A percentile compares a stretch with the other conserved stretches of the same genome.
Conservation (phyloP, 2,113 vertebrate genomes). For the Antechinus flavipes region DNA sequence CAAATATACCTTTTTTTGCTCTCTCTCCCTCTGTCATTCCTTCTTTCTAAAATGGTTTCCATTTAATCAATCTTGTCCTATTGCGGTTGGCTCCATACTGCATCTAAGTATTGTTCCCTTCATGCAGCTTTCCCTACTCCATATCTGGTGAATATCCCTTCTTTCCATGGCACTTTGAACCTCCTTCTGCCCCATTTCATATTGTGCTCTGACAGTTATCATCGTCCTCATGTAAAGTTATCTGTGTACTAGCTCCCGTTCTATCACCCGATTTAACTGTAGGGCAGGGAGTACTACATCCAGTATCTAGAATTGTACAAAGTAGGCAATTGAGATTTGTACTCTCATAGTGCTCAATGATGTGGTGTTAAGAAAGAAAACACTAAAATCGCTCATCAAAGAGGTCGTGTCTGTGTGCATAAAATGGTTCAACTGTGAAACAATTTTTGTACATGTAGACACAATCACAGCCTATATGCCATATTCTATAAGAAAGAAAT, state of each 20-base stretch:
- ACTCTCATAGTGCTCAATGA: background rate
- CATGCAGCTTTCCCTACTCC: background rate
- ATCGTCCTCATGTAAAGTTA: background rate
- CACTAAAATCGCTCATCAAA: background rate
- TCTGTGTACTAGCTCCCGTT: background rate
- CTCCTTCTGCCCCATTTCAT: background rate
- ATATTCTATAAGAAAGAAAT: background rate
- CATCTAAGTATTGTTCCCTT: background rate
- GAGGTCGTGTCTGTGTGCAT: background rate
- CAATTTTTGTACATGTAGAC: background rate
- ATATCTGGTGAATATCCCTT: background rate
- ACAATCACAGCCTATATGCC: background rate
- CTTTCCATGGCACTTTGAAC: background rate
- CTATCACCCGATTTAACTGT: background rate
- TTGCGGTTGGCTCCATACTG: background rate
- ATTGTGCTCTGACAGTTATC: background rate
- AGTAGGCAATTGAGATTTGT: background rate
- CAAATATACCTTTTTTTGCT: no score
- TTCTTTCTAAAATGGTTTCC: background rate
- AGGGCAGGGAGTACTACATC: background rate
- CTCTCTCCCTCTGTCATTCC: background rate
- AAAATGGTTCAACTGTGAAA: background rate
- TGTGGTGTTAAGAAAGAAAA: background rate
- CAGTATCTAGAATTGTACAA: background rate
- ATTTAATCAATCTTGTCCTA: background rate